phyloP scores from a whole-genome alignment of 2,888 invertebrate genomes.

The Lymantria dispar region DNA sequence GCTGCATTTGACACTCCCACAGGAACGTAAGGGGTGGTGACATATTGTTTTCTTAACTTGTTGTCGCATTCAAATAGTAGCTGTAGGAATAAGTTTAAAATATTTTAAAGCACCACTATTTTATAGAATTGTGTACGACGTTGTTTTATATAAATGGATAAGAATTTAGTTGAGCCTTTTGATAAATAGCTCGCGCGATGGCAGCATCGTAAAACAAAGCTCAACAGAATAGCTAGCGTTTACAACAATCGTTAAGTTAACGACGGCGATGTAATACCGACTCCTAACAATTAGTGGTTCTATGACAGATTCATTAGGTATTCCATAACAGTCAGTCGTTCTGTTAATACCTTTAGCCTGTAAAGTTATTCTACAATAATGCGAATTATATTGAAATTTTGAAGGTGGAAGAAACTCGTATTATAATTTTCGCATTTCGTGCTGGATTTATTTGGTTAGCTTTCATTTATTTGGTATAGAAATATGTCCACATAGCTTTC shows the following conservation, averaged over 20 bases:
- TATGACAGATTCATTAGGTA: conserved; percentile 39
- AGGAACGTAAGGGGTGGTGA: no score
- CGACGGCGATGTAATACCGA: conserved; percentile 49
- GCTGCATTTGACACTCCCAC: not conserved
- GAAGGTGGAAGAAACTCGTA: not conserved
- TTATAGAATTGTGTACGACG: not conserved
- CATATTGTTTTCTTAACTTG: not conserved
- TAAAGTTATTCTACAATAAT: not conserved
- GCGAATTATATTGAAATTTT: not conserved
- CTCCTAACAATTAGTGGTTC: conserved; percentile 18
- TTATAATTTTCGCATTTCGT: not conserved
- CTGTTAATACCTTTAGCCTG: not conserved
- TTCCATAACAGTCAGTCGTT: conserved; percentile 25
- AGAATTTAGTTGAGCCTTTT: conserved; percentile 62
- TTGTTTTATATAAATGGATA: conserved; percentile 48
- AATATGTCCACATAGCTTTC: no score
- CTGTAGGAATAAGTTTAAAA: not conserved
- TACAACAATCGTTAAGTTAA: conserved; percentile 65
- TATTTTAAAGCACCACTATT: not conserved
- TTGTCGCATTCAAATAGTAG: not conserved
- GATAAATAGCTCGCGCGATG: conserved; percentile 56
- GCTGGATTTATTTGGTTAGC: no score
- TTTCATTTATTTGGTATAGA: no score
- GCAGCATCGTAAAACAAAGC: conserved; percentile 60
- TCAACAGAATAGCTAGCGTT: conserved; percentile 48